Conservation (phyloP, 2,797 vertebrate species). For the Pristis pectinata region DNA sequence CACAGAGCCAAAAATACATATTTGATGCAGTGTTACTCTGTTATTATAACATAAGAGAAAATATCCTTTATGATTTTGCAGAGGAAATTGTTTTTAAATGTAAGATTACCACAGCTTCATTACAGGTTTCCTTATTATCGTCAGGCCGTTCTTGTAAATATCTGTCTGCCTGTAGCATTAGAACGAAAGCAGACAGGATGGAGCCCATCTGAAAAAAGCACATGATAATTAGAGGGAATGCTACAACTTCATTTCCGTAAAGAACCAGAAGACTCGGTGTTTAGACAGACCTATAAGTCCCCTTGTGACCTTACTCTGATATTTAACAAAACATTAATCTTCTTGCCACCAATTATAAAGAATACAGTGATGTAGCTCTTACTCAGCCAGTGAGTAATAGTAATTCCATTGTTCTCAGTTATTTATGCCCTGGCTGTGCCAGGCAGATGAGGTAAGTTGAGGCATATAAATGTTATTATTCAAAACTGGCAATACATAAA, state of each 20-base stretch:
- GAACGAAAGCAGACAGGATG: slow-evolving; percentile 41
- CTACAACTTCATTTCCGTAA: slow-evolving; percentile 56
- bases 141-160: slow-evolving; percentile 38
- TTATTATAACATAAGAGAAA: slow-evolving; percentile 32
- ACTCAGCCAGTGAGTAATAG: slow-evolving; percentile 78
- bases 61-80: slow-evolving; percentile 20
- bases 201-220: slow-evolving; percentile 61
- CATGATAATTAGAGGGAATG: slow-evolving; percentile 71
- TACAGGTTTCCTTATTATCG: slow-evolving; percentile 32
- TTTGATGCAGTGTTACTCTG: not conserved
- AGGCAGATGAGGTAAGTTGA: slow-evolving; percentile 95
- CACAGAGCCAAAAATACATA: slow-evolving; percentile 23
- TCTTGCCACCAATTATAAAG: slow-evolving; percentile 97
- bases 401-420: slow-evolving; percentile 95
- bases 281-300: slow-evolving; percentile 80
- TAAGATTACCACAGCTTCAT: slow-evolving; percentile 24
- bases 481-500: slow-evolving; percentile 96
- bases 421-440: slow-evolving; percentile 96
- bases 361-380: slow-evolving; percentile 85
- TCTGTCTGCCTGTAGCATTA: slow-evolving; percentile 41
- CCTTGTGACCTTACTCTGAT: slow-evolving; percentile 91
- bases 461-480: slow-evolving; percentile 91
- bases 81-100: slow-evolving; percentile 17
- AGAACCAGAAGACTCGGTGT: slow-evolving; percentile 70
- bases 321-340: slow-evolving; percentile 99